Evolutionary conservation across 2,797 vertebrate genomes (phyloP).

Genomic region (Eremophila alpestris): DNA sequence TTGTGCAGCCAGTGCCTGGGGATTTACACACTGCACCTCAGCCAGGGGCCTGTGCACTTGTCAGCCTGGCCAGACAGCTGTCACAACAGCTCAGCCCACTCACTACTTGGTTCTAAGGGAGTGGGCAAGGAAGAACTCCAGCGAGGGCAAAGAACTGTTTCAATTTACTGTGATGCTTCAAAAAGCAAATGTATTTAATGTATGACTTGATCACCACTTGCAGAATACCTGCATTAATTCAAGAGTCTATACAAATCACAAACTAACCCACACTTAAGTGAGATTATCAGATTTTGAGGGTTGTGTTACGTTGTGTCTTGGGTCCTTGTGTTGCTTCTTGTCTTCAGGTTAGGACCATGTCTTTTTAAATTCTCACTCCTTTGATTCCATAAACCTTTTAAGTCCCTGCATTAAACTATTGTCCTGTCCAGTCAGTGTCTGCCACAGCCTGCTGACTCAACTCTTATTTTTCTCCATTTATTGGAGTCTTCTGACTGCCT

Average conservation of each 20-base stretch:
- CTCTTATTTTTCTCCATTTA: not conserved
- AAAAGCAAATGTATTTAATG: accelerated
- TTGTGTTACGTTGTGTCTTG: not conserved
- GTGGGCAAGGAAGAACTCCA: not conserved
- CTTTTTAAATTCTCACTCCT: not conserved
- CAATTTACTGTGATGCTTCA: not conserved
- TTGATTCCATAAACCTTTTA: not conserved
- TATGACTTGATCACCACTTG: not conserved
- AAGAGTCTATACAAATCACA: not conserved
- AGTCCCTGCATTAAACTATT: not conserved
- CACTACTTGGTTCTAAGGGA: not conserved
- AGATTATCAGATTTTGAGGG: accelerated
- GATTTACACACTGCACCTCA: not conserved
- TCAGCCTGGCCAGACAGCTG: not conserved
- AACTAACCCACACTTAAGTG: not conserved
- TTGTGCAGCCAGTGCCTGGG: not conserved
- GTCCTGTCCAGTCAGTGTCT: not conserved
- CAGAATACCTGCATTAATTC: not conserved
- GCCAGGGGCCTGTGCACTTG: not conserved
- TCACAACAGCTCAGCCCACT: not conserved
- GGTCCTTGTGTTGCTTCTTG: not conserved
- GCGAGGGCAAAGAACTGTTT: not conserved
- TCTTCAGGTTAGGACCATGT: not conserved
- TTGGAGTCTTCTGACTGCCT: not conserved
- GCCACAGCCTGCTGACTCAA: not conserved